Percentiles rank a stretch among this genome's conserved stretches.
Conservation (phyloP, 2,113 vertebrate genomes). For the Hyla sarda region DNA sequence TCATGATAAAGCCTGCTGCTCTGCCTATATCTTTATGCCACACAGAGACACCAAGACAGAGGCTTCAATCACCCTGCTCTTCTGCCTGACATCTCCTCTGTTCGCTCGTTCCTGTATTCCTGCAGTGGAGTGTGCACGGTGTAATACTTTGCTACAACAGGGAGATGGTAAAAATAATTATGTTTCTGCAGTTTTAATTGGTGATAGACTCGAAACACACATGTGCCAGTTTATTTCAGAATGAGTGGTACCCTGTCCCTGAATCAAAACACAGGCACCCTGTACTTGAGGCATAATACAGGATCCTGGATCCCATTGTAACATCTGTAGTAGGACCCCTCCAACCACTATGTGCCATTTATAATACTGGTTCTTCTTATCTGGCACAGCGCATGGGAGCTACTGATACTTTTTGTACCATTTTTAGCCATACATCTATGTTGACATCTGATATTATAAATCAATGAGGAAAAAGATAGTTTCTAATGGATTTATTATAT, state of each 20-base stretch:
- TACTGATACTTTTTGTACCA: neutral
- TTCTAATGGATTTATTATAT: too few species aligned
- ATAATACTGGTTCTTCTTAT: neutral
- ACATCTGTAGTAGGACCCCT: neutral
- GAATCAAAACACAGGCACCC: neutral
- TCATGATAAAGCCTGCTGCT: slow-evolving; percentile 48
- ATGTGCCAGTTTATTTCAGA: too few species aligned
- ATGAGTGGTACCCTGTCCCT: too few species aligned
- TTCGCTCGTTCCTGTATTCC: neutral
- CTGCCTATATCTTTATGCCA: slow-evolving; percentile 43
- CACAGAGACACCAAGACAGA: slow-evolving; percentile 35
- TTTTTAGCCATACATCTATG: neutral
- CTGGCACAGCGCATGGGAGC: neutral
- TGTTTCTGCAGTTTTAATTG: neutral
- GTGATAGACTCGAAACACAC: too few species aligned
- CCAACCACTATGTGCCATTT: neutral
- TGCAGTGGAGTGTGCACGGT: neutral
- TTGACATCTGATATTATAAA: too few species aligned
- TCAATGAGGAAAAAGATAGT: too few species aligned
- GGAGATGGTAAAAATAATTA: neutral
- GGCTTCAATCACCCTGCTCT: slow-evolving; percentile 27
- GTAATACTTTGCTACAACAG: neutral
- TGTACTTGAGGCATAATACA: neutral
- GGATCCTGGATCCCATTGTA: neutral
- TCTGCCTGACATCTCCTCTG: neutral